phyloP scores from a whole-genome alignment of 2,888 invertebrate species.

The Ennomos fuscantarius region DNA sequence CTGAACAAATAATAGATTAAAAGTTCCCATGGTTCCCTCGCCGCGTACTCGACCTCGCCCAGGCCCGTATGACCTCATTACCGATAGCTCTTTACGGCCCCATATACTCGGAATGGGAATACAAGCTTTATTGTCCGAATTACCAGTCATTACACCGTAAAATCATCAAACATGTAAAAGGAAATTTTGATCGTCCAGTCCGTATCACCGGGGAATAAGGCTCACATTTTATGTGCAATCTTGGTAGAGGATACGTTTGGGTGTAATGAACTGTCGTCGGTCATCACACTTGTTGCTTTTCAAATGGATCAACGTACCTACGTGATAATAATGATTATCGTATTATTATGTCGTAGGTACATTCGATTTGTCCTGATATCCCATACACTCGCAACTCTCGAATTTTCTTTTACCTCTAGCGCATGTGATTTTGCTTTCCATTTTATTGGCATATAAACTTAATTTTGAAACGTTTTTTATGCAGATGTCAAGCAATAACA shows the following conservation, averaged over 20 bases:
- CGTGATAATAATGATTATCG: constrained; percentile 35
- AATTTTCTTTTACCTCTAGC: too few species aligned
- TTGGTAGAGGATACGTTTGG: constrained; percentile 27
- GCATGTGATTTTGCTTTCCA: too few species aligned
- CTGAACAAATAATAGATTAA: constrained; percentile 12
- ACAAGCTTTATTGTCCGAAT: constrained; percentile 47
- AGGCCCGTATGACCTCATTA: constrained; percentile 33
- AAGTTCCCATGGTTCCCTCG: constrained; percentile 18
- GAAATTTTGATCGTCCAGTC: constrained; percentile 21
- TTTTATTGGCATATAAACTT: too few species aligned
- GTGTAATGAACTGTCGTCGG: constrained; percentile 50
- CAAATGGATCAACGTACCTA: constrained; percentile 39
- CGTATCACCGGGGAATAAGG: constrained; percentile 26
- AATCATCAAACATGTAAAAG: constrained; percentile 19
- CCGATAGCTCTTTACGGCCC: constrained; percentile 33
- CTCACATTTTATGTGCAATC: constrained; percentile 2
- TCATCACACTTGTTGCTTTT: constrained; percentile 44
- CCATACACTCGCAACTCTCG: too few species aligned
- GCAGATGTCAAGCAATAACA: too few species aligned
- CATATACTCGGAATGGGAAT: constrained; percentile 37
- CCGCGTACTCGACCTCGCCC: constrained; percentile 18
- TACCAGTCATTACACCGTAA: constrained; percentile 44
- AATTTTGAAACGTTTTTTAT: too few species aligned
- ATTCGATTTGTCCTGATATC: constrained; percentile 1
- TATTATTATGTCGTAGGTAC: constrained; percentile 13